Base-by-base conservation (phyloP, 2,113 vertebrate species). In the Elephas maximus region DNA sequence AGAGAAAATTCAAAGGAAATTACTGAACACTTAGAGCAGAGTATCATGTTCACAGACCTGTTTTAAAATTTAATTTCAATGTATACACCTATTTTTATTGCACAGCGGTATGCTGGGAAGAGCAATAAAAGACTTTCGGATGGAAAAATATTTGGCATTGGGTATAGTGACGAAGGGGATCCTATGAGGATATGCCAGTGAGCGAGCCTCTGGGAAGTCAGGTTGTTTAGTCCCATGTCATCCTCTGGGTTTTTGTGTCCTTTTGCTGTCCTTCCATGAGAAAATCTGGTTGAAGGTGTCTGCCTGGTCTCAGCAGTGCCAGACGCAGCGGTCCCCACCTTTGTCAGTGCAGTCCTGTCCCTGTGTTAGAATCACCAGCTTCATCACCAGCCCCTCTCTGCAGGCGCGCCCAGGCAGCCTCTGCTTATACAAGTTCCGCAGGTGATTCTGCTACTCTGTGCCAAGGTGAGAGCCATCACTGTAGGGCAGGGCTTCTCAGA, bases 201-300 rank as follows among this genome's bases (percentile, higher is more conserved):
- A 73, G 33, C 3, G 17, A 73, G 37, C 15, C 18, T 10, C 71
- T 21, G 15, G 71, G 37, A 37, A 71, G 9, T 11, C 2, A 3
- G 73, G 14, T 30, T 17, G 3, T 57, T n/a, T 8, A 0, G 1
- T 4, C 2, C 48, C 6, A 0, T 2, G 33, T 28, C 18, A 30
- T 15, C 30, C 51, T 33, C 53, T 33, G 65, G 69, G 51, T 17
- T 33, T 24, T 11, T n/a, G 9, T 20, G 18, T 15, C 81, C 41
- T 86, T 15, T 14, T 33, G 51, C 17, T 48, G 30, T 69, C 21
- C 15, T 14, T 48, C 3, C 11, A 0, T 24, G 23, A 41, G 53
- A 12, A 10, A 23, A 67, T 5, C 76, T 67, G 23, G n/a, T 21
- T 69, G 11, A 15, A 41, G 23, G n/a, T 30, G 26, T 10, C 26